Evolutionary conservation across 1,140 invertebrate genomes (phyloP).

Genomic region (Plutomurus gul): DNA sequence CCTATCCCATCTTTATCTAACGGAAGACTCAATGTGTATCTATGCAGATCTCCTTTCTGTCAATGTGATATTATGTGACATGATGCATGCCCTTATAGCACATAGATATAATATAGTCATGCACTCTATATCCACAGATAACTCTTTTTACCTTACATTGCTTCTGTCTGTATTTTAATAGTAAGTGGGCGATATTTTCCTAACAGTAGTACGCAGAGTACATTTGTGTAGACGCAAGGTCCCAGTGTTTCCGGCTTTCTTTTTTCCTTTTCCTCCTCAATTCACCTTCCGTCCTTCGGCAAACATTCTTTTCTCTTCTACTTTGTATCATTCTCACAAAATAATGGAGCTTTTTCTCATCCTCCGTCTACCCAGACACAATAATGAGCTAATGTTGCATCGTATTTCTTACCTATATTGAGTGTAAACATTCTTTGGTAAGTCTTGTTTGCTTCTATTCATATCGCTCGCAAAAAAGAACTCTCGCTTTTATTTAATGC

Average conservation of each 20-base stretch:
- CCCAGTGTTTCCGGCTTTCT: slow-evolving; percentile 1
- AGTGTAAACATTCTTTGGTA: background rate
- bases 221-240: background rate
- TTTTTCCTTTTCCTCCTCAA: slow-evolving; percentile 13
- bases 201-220: too few species aligned
- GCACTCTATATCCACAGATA: background rate
- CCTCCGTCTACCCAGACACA: background rate
- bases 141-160: background rate
- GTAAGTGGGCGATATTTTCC: too few species aligned
- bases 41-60: slow-evolving; percentile 5
- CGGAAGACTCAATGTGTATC: slow-evolving; percentile 20
- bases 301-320: slow-evolving; percentile 2
- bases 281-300: background rate
- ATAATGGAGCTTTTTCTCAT: slow-evolving; percentile 4
- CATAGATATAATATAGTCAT: too few species aligned
- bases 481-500: too few species aligned
- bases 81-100: background rate
- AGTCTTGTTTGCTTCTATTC: too few species aligned
- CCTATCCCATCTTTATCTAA: slow-evolving; percentile 23
- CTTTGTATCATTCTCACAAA: slow-evolving; percentile 1
- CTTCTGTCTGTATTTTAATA: background rate
- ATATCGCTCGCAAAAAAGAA: too few species aligned
- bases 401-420: background rate
- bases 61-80: slow-evolving; percentile 22
- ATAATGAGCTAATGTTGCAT: slow-evolving; percentile 15